These are phyloP conservation scores for Hydrochoerus hydrochaeris DNA, from an alignment of 2,113 vertebrate genomes.

Conservation along the genomic window DNA sequence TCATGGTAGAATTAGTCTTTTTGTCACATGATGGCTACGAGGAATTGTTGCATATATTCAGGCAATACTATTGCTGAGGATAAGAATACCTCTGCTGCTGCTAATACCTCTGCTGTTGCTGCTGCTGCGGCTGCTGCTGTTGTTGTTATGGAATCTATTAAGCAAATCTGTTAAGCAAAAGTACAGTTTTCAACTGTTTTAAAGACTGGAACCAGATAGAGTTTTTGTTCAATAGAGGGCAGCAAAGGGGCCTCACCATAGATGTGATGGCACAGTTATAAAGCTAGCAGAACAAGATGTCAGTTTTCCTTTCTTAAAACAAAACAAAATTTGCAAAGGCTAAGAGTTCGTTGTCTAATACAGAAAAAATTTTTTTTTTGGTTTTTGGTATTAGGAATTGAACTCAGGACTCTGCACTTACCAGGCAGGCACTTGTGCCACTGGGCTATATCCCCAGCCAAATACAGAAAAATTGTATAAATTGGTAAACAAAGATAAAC, in stretches of 20 bases:
- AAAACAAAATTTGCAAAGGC: neutral
- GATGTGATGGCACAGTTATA: neutral
- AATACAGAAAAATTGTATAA: neutral
- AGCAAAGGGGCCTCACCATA: neutral
- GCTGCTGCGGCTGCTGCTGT: no score
- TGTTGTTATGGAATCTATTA: neutral
- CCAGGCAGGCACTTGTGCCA: no score
- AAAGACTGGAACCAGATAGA: neutral
- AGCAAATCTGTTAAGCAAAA: neutral
- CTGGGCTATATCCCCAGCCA: no score
- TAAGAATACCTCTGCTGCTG: neutral
- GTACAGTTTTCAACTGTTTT: neutral
- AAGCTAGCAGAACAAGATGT: neutral
- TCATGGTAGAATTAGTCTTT: neutral
- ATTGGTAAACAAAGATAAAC: neutral
- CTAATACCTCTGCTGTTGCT: neutral
- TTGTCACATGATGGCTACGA: neutral
- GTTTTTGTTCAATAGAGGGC: neutral
- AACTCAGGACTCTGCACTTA: no score
- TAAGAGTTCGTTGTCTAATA: neutral
- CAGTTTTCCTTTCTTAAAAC: slow-evolving; percentile 13
- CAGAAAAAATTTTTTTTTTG: neutral
- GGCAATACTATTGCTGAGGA: neutral
- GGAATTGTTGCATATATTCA: neutral
- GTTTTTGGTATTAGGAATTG: no score